Percentiles rank a stretch among this genome's conserved stretches.
Conservation (phyloP, 2,797 vertebrate genomes). For the Sebastes oblongus region DNA sequence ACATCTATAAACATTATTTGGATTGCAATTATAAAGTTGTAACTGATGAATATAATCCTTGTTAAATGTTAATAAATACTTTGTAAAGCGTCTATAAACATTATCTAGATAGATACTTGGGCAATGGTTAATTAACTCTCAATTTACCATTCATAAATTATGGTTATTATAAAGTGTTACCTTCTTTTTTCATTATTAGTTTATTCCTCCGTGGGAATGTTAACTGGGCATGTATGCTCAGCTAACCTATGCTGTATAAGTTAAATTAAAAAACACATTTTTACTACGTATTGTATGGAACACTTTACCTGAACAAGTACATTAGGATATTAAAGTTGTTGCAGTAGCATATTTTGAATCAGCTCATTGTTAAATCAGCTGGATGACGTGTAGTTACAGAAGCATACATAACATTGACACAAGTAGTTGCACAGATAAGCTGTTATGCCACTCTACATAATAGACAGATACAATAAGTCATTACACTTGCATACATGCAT, state of each 20-base stretch:
- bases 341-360: background rate
- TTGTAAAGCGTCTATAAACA: too few relatives aligned
- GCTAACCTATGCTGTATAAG: background rate
- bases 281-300: background rate
- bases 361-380: background rate
- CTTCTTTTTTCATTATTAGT: background rate
- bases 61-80: too few relatives aligned
- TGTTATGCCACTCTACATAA: conserved; percentile 19
- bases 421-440: background rate
- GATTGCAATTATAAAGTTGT: too few relatives aligned
- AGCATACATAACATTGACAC: conserved; percentile 14
- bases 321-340: background rate
- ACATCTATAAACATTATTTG: too few relatives aligned
- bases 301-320: background rate
- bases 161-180: too few relatives aligned
- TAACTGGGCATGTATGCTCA: background rate
- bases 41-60: too few relatives aligned
- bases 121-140: too few relatives aligned
- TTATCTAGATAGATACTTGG: too few relatives aligned
- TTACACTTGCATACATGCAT: conserved; percentile 25
- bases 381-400: background rate
- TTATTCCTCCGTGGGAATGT: background rate
- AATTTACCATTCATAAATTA: too few relatives aligned
- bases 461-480: conserved; percentile 26
- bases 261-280: background rate